phyloP scores from a whole-genome alignment of 2,797 vertebrate genomes.

The Brotula barbata region DNA sequence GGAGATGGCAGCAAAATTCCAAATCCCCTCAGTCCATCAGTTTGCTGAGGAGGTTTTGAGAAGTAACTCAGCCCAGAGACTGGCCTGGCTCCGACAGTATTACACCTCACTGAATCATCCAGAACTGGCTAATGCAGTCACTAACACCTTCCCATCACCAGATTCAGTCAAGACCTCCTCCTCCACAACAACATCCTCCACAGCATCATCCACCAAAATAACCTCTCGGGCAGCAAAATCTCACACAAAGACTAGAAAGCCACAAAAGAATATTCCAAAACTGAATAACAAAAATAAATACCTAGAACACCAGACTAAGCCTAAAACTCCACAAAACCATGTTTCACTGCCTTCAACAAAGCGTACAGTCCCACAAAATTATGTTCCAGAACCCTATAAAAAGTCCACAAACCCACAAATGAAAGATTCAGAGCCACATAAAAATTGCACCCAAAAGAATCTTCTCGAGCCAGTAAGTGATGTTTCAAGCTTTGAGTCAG shows the following conservation, averaged over 20 bases:
- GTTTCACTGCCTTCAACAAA: constrained; percentile 43
- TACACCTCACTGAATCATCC: constrained; percentile 79
- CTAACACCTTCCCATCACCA: constrained; percentile 66
- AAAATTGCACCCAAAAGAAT: constrained; percentile 54
- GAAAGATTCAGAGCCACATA: constrained; percentile 35
- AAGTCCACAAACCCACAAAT: constrained; percentile 13
- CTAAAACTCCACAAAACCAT: constrained; percentile 23
- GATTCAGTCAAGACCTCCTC: constrained; percentile 38
- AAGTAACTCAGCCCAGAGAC: constrained; percentile 80
- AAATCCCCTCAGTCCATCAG: constrained; percentile 75
- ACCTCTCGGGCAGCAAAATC: constrained; percentile 13
- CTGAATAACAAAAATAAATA: constrained; percentile 41
- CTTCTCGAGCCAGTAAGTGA: constrained; percentile 37
- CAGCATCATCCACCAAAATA: constrained; percentile 34
- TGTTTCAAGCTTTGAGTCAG: constrained; percentile 50
- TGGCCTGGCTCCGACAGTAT: constrained; percentile 82
- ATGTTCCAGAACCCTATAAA: constrained; percentile 33
- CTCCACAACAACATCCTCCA: constrained; percentile 17
- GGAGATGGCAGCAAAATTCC: constrained; percentile 85
- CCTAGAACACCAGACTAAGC: constrained; percentile 34
- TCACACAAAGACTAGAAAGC: constrained; percentile 14
- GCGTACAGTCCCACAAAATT: constrained; percentile 25
- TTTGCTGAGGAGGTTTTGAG: constrained; percentile 81
- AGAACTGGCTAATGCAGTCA: constrained; percentile 74
- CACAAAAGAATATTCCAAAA: constrained; percentile 37